These are phyloP conservation scores for Periphyllus acericola DNA, from an alignment of 2,888 invertebrate species.

Conservation along the genomic window DNA sequence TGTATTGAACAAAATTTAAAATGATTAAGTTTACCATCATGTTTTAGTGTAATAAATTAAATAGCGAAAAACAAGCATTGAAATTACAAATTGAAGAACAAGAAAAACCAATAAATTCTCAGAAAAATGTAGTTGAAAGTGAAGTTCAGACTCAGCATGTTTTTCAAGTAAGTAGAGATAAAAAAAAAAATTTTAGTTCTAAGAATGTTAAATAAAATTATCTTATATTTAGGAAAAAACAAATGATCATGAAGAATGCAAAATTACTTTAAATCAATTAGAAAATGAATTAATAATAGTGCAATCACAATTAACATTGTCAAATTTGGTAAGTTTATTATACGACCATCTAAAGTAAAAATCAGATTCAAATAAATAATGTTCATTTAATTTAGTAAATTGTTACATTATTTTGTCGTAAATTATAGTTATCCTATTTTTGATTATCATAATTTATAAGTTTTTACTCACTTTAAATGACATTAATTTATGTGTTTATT, in stretches of 20 bases:
- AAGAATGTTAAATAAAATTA: not conserved
- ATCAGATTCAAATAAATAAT: not conserved
- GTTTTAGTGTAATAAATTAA: conserved; percentile 60
- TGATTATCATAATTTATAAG: too few relatives aligned
- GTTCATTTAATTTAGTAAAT: not conserved
- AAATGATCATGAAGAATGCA: conserved; percentile 40
- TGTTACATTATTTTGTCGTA: too few relatives aligned
- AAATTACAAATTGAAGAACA: conserved; percentile 50
- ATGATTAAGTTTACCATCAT: conserved; percentile 1
- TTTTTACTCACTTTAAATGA: too few relatives aligned
- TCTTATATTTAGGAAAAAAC: conserved; percentile 17
- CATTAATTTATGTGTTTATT: too few relatives aligned
- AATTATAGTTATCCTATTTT: too few relatives aligned
- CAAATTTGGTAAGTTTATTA: conserved; percentile 67
- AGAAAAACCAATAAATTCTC: not conserved
- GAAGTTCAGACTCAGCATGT: conserved; percentile 55
- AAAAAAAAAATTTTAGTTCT: not conserved
- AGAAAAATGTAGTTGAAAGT: conserved; percentile 40
- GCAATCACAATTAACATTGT: conserved; percentile 70
- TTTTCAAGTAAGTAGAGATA: not conserved
- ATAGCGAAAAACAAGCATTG: conserved; percentile 55
- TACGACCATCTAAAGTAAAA: not conserved
- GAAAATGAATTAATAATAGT: conserved; percentile 64
- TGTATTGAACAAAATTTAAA: not conserved
- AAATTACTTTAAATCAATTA: conserved; percentile 44